A percentile compares a stretch with the other conserved stretches of the same genome.
Evolutionary conservation across 2,888 invertebrate species (phyloP).

Genomic region (Meiosimyza decipiens): DNA sequence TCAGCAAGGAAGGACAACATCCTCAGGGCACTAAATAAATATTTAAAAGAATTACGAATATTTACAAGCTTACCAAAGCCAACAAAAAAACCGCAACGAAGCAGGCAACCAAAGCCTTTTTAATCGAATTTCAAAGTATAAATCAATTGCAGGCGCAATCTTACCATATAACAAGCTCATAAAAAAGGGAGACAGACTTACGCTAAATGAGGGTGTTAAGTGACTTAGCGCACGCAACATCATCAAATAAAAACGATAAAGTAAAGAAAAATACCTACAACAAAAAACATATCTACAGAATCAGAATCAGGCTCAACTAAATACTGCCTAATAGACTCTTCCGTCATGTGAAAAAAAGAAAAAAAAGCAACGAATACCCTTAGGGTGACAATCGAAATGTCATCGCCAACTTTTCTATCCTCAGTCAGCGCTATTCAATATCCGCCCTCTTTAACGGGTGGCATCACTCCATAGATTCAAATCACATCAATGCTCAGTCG

Average conservation of each 20-base stretch:
- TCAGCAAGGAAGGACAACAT: neutral
- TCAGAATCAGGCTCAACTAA: no score
- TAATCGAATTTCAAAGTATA: slow-evolving; percentile 50
- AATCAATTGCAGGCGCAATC: slow-evolving; percentile 49
- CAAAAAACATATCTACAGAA: slow-evolving; percentile 15
- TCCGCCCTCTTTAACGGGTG: slow-evolving; percentile 1
- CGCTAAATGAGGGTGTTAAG: slow-evolving; percentile 51
- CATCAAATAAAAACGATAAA: slow-evolving; percentile 26
- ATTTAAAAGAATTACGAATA: slow-evolving; percentile 29
- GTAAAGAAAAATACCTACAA: neutral
- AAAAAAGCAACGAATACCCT: neutral
- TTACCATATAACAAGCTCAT: slow-evolving; percentile 36
- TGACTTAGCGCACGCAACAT: slow-evolving; percentile 45
- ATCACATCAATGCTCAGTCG: slow-evolving; percentile 35
- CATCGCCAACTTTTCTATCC: slow-evolving; percentile 17
- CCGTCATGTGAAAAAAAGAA: neutral
- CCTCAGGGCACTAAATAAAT: slow-evolving; percentile 31
- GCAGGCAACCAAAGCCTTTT: slow-evolving; percentile 42
- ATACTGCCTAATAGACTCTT: no score
- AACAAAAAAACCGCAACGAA: slow-evolving; percentile 28
- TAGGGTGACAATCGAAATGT: slow-evolving; percentile 37
- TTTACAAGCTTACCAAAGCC: neutral
- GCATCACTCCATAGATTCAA: slow-evolving; percentile 16
- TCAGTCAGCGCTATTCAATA: slow-evolving; percentile 5
- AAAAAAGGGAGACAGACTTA: slow-evolving; percentile 30